phyloP scores from a whole-genome alignment of 2,888 invertebrate species.

The Hermaeophaga mercurialis region DNA sequence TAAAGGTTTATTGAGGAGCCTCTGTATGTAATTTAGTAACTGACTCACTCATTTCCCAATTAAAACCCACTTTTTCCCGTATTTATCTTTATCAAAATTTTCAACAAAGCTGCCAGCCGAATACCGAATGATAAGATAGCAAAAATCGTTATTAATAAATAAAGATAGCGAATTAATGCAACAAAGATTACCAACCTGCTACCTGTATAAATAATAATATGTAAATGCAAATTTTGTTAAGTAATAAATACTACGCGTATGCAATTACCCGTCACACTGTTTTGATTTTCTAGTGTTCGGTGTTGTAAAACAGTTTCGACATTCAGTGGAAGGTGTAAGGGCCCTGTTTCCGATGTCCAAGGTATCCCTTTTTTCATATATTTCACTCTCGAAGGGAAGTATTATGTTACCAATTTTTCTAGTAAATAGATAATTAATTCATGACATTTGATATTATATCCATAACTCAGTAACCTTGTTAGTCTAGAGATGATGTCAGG shows the following conservation, averaged over 20 bases:
- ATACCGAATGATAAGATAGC: neutral
- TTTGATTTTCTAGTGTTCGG: slow-evolving; percentile 10
- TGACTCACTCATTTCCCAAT: slow-evolving; percentile 24
- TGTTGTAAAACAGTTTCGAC: neutral
- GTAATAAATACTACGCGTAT: slow-evolving; percentile 6
- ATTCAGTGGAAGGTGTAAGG: neutral
- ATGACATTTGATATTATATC: too few species aligned
- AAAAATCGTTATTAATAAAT: neutral
- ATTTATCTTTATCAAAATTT: neutral
- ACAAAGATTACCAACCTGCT: neutral
- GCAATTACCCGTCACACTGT: slow-evolving; percentile 12
- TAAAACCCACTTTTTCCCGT: slow-evolving; percentile 22
- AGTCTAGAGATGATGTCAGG: slow-evolving; percentile 18
- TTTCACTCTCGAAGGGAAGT: neutral
- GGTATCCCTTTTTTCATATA: neutral
- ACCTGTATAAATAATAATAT: slow-evolving; percentile 4
- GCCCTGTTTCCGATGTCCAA: slow-evolving; percentile 16
- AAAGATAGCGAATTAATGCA: neutral
- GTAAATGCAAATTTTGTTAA: slow-evolving; percentile 12
- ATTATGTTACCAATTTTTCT: neutral
- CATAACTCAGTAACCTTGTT: slow-evolving; percentile 23
- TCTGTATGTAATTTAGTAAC: slow-evolving; percentile 15
- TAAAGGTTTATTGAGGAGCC: neutral
- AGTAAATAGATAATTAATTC: too few species aligned
- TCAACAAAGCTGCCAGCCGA: neutral